Evolutionary conservation across 2,888 invertebrate genomes (phyloP).

Genomic region (Sialis lutaria): DNA sequence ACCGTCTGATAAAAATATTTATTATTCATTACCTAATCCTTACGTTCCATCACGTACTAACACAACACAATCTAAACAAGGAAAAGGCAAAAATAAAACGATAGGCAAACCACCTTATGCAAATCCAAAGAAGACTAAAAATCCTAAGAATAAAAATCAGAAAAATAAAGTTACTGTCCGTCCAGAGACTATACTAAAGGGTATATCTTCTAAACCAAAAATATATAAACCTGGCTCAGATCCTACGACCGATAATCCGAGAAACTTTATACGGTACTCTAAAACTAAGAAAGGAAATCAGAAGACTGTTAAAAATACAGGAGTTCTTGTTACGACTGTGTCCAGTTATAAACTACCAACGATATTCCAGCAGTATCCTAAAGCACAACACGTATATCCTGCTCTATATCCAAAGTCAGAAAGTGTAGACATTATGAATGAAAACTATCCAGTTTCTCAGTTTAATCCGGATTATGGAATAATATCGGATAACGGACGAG

Average conservation of each 20-base stretch:
- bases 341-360: conserved; percentile 33
- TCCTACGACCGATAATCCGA: conserved; percentile 8
- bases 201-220: conserved; percentile 26
- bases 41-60: conserved; percentile 10
- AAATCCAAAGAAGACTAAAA: conserved; percentile 36
- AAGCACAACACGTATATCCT: conserved; percentile 63
- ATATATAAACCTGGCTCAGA: conserved; percentile 15
- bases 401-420: conserved; percentile 33
- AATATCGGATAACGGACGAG: conserved; percentile 16
- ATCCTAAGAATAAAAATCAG: conserved; percentile 36
- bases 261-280: conserved; percentile 2
- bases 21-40: conserved; percentile 15
- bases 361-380: conserved; percentile 55
- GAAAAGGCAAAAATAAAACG: conserved; percentile 10
- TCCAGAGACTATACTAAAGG: conserved; percentile 34
- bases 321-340: conserved; percentile 4
- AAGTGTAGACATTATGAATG: conserved; percentile 26
- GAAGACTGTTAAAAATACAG: conserved; percentile 10
- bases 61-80: conserved; percentile 13
- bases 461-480: conserved; percentile 15
- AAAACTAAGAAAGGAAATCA: conserved; percentile 7
- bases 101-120: conserved; percentile 23
- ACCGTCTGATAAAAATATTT: conserved; percentile 39
- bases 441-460: conserved; percentile 11
- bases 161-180: conserved; percentile 33